Evolutionary conservation across 2,797 vertebrate species (phyloP).

Genomic region (Coilia nasus): DNA sequence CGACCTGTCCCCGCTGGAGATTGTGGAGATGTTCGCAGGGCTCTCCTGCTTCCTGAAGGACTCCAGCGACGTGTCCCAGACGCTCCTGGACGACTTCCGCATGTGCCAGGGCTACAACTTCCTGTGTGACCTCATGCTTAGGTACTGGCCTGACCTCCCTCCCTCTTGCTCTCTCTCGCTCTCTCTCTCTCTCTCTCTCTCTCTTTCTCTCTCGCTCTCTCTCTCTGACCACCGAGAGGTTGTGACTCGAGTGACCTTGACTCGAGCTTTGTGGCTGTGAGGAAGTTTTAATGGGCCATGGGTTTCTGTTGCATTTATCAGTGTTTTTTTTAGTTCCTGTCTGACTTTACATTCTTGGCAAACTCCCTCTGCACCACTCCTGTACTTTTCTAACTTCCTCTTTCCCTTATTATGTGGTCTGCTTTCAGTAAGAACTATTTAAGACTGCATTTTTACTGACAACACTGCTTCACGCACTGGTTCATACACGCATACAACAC

Average conservation of each 20-base stretch:
- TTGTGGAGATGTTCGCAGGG: conserved; percentile 98
- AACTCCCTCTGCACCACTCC: not conserved
- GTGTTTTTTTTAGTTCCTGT: not conserved
- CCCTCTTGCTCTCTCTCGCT: too few species aligned
- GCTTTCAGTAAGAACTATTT: not conserved
- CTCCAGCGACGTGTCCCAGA: conserved; percentile 96
- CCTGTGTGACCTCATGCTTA: conserved; percentile 95
- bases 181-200: too few species aligned
- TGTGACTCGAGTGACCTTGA: not conserved
- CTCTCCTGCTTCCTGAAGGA: conserved; percentile 99
- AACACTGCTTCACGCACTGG: too few species aligned
- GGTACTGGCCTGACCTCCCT: conserved; percentile 67
- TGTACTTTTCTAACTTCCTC: not conserved
- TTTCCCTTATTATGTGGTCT: not conserved
- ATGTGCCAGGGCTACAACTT: conserved; percentile 98
- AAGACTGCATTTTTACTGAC: not conserved
- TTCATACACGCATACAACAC: not conserved
- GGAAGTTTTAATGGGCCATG: not conserved
- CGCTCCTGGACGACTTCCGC: conserved; percentile 93
- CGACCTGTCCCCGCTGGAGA: conserved; percentile 94
- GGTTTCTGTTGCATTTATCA: not conserved
- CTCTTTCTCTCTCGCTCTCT: too few species aligned
- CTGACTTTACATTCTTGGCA: not conserved
- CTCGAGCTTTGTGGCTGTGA: not conserved
- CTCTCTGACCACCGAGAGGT: not conserved